These are phyloP conservation scores for Hestina assimilis DNA, from an alignment of 1,140 invertebrate genomes.

Conservation along the genomic window DNA sequence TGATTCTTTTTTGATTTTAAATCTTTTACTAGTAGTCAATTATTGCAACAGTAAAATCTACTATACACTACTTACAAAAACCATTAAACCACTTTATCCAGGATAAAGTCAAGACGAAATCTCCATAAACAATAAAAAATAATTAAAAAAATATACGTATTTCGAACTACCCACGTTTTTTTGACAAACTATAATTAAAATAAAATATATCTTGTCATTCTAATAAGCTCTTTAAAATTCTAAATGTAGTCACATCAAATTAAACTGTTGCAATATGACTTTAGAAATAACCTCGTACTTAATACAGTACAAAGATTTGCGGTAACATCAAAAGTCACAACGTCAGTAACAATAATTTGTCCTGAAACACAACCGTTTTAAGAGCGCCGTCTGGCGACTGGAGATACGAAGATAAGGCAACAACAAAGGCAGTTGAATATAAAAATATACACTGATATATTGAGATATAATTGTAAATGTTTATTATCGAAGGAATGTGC, in stretches of 20 bases:
- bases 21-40: not conserved
- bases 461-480: not conserved
- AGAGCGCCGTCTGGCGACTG: not conserved
- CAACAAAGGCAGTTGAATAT: slow-evolving; percentile 43
- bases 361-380: slow-evolving; percentile 40
- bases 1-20: not conserved
- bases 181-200: too few relatives aligned
- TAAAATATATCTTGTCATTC: too few relatives aligned
- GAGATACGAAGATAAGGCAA: slow-evolving; percentile 35
- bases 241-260: not conserved
- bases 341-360: slow-evolving; percentile 29
- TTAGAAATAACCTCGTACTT: too few relatives aligned
- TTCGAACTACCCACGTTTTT: too few relatives aligned
- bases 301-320: not conserved
- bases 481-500: slow-evolving; percentile 8
- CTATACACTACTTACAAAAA: too few relatives aligned
- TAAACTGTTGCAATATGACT: slow-evolving; percentile 30
- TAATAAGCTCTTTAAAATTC: too few relatives aligned
- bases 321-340: slow-evolving; percentile 26
- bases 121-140: too few relatives aligned
- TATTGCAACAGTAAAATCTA: not conserved
- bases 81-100: too few relatives aligned
- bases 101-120: too few relatives aligned
- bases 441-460: slow-evolving; percentile 39
- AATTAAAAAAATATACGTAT: too few relatives aligned